Evolutionary conservation across 92 coral and sea anemone genomes (phyloP), one percentile per base, ranked within the genome.

Genomic region (Parazoanthus swiftii): DNA sequence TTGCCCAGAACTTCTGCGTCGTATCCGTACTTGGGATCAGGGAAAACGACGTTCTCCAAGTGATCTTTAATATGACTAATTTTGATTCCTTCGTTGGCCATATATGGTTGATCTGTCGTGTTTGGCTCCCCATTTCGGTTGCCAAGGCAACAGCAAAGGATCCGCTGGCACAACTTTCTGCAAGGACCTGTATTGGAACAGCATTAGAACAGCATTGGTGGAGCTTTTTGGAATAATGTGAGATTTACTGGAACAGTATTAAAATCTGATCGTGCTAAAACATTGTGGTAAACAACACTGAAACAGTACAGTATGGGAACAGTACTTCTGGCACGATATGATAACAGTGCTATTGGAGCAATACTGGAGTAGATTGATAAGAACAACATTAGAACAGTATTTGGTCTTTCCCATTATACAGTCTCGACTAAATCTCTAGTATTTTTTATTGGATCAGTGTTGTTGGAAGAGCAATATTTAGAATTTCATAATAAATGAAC

Each of bases 141-240:
- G 25, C 70, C 70, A 63, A 2, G 4, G 8, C 77, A 73, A 16
- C 79, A 38, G 46, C 8, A 36, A 35, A 75, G 79, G 25, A 18
- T 14, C 26, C 51, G 9, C 43, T 15, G 21, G 39, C 39, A 72
- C 42, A 42, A 72, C 21, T 4, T 33, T 33, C 16, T 33, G 16
- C 39, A 21, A 33, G 44, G 6, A 35, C 79, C 79, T 75, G 46
- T 75, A 75, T 75, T 75, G 79, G 51, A 75, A 75, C 46, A 75
- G 44, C 79, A 75, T 75, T 75, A n/a, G 44, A 74, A 74, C 18
- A 74, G 48, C 20, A 33, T 72, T 29, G 76, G 36, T 29, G 8
- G 9, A 63, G 25, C 23, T 56, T 0, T 2, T 25, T 63, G 70
- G 70, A 63, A 63, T 14, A 63, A 63, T 7, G 8, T 5, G 25